These are phyloP conservation scores for Labeo rohita DNA, from an alignment of 2,113 vertebrate species.

Conservation along the genomic window DNA sequence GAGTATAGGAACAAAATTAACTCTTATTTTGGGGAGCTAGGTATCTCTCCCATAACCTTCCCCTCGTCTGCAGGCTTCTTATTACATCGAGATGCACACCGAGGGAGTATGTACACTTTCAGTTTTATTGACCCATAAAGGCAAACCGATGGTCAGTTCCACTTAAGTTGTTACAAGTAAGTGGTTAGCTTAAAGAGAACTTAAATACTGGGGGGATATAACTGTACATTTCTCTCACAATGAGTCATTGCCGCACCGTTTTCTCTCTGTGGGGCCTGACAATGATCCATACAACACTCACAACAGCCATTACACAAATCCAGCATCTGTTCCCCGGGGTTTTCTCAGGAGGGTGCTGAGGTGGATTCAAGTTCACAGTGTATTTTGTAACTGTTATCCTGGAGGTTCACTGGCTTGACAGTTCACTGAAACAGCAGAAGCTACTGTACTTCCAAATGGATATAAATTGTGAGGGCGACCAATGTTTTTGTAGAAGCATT, in stretches of 20 bases:
- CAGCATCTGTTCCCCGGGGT: neutral
- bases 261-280: slow-evolving; percentile 27
- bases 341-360: slow-evolving; percentile 32
- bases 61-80: slow-evolving; percentile 7
- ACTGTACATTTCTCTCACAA: slow-evolving; percentile 19
- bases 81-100: neutral
- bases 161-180: slow-evolving; percentile 7
- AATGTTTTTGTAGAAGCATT: neutral
- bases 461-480: neutral
- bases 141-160: neutral
- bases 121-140: slow-evolving; percentile 41
- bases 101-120: slow-evolving; percentile 10
- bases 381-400: slow-evolving; percentile 16
- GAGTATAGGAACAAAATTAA: neutral
- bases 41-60: neutral
- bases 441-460: slow-evolving; percentile 18
- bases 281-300: slow-evolving; percentile 45
- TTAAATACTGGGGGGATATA: neutral
- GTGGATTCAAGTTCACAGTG: slow-evolving; percentile 30
- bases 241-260: slow-evolving; percentile 17
- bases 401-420: neutral
- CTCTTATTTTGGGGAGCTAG: neutral
- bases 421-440: slow-evolving; percentile 17
- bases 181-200: slow-evolving; percentile 11
- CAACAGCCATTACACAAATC: slow-evolving; percentile 38